A percentile compares a stretch with the other conserved stretches of the same genome.
Conservation (phyloP, 2,888 invertebrate genomes). For the Drosophila melanosoma region DNA sequence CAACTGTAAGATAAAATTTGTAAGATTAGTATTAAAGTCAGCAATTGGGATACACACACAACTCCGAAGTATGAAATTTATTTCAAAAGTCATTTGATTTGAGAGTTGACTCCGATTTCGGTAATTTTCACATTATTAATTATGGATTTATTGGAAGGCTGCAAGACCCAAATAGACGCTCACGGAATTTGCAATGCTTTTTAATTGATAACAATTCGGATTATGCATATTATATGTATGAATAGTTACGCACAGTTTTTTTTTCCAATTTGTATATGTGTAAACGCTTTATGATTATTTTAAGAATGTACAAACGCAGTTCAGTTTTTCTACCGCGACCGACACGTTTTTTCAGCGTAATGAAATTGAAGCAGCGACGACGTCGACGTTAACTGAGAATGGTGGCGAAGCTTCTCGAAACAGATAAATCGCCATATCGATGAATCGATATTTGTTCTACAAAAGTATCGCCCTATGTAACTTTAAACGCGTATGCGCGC, state of each 20-base stretch:
- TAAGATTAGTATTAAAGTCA: conserved; percentile 45
- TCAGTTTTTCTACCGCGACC: conserved; percentile 54
- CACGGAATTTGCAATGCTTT: conserved; percentile 8
- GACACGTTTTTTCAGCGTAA: conserved; percentile 66
- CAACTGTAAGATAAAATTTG: conserved; percentile 56
- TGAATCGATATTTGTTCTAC: conserved; percentile 22
- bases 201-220: conserved; percentile 8
- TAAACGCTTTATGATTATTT: conserved; percentile 44
- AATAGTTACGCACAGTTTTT: conserved; percentile 40
- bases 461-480: conserved; percentile 9
- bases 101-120: conserved; percentile 31
- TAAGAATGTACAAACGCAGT: conserved; percentile 46
- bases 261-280: conserved; percentile 24
- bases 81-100: conserved; percentile 50
- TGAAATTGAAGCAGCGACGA: conserved; percentile 58
- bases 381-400: conserved; percentile 59
- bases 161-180: conserved; percentile 13
- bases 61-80: conserved; percentile 14
- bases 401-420: conserved; percentile 57
- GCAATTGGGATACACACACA: conserved; percentile 17
- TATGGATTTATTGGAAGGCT: conserved; percentile 53
- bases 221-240: conserved; percentile 1
- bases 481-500: conserved; percentile 7
- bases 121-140: conserved; percentile 44
- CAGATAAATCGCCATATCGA: conserved; percentile 13